Evolutionary conservation across 2,888 invertebrate genomes (phyloP).

Genomic region (Drosophila meridionalis): DNA sequence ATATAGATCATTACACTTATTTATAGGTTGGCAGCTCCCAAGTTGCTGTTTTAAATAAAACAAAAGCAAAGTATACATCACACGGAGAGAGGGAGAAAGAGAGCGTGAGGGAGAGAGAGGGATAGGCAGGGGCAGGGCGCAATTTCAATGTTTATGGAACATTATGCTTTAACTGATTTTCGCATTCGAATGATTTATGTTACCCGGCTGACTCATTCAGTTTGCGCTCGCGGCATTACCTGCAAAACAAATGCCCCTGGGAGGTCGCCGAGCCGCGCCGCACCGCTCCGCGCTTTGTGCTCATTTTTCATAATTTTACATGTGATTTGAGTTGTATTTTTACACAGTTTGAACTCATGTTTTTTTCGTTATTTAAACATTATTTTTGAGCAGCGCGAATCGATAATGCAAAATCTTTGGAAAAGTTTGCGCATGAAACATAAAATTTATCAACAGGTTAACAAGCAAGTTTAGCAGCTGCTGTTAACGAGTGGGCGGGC

Average conservation of each 20-base stretch:
- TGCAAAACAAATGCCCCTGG: conserved; percentile 43
- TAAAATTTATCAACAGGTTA: conserved; percentile 78
- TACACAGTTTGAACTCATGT: not conserved
- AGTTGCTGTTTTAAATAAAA: conserved; percentile 34
- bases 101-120: not conserved
- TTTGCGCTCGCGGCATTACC: conserved; percentile 36
- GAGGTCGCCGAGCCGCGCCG: not conserved
- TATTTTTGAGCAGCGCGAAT: conserved; percentile 39
- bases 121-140: not conserved
- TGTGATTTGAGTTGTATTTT: conserved; percentile 61
- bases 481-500: conserved; percentile 44
- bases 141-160: conserved; percentile 51
- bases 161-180: conserved; percentile 78
- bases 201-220: conserved; percentile 73
- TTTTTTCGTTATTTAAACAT: not conserved
- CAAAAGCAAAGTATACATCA: conserved; percentile 4
- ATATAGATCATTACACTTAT: conserved; percentile 30
- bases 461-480: conserved; percentile 63
- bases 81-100: not conserved
- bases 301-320: conserved; percentile 78
- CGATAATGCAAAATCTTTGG: conserved; percentile 62
- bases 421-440: conserved; percentile 43
- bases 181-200: conserved; percentile 76
- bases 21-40: conserved; percentile 34
- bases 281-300: conserved; percentile 34